Percentiles rank a stretch among this genome's conserved stretches.
Evolutionary conservation across 2,797 vertebrate species (phyloP).

Genomic region (Pipistrellus nathusii): DNA sequence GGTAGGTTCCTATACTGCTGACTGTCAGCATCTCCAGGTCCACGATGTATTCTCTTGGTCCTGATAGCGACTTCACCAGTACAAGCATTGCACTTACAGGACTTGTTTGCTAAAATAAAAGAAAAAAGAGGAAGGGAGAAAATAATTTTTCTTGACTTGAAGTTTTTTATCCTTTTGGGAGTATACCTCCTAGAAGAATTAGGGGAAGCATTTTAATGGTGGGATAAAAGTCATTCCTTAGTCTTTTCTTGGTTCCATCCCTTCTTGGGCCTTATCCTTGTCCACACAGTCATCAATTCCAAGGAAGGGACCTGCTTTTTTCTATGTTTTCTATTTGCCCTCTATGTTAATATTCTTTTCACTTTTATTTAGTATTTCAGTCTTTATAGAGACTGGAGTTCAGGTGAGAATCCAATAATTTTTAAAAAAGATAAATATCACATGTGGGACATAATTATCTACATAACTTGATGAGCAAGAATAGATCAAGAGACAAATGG

Average conservation of each 20-base stretch:
- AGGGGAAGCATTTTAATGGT: constrained; percentile 33
- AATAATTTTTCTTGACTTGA: constrained; percentile 10
- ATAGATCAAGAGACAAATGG: too few species aligned
- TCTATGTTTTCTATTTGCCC: constrained; percentile 18
- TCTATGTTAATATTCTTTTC: constrained; percentile 32
- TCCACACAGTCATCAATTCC: neutral
- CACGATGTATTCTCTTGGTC: constrained; percentile 95
- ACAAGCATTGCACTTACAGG: constrained; percentile 96
- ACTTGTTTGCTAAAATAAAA: constrained; percentile 93
- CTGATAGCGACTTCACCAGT: constrained; percentile 93
- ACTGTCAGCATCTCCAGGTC: constrained; percentile 99
- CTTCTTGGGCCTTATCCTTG: neutral
- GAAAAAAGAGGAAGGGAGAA: constrained; percentile 1
- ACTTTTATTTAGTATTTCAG: neutral
- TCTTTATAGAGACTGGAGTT: constrained; percentile 9
- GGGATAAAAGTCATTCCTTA: neutral
- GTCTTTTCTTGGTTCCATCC: neutral
- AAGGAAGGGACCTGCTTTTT: neutral
- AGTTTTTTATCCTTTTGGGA: constrained; percentile 30
- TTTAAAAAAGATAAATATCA: constrained; percentile 8
- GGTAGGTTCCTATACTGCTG: constrained; percentile 94
- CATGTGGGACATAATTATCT: too few species aligned
- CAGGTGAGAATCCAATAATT: constrained; percentile 34
- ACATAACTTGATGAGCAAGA: too few species aligned
- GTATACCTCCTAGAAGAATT: neutral